These are phyloP conservation scores for Diaperis boleti DNA, from an alignment of 2,888 invertebrate species.

Conservation along the genomic window DNA sequence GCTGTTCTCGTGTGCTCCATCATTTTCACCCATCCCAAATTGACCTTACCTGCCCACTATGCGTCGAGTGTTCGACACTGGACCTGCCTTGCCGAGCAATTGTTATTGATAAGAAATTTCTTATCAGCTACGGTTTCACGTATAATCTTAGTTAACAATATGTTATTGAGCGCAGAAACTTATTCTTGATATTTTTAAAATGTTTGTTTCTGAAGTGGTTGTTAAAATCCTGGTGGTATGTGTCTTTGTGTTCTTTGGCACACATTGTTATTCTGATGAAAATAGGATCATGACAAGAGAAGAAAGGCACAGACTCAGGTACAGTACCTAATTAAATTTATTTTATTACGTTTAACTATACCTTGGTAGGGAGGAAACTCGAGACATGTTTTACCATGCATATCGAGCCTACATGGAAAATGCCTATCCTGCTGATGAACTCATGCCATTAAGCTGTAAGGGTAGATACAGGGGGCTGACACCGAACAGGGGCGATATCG, in stretches of 20 bases:
- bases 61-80: constrained; percentile 17
- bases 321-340: too few species aligned
- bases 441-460: constrained; percentile 96
- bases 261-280: constrained; percentile 40
- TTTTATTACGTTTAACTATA: too few species aligned
- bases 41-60: constrained; percentile 10
- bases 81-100: constrained; percentile 11
- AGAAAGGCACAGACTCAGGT: constrained; percentile 49
- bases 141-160: constrained; percentile 49
- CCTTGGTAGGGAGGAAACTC: constrained; percentile 81
- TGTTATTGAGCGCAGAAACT: constrained; percentile 51
- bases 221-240: constrained; percentile 41
- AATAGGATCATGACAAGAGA: constrained; percentile 46
- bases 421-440: constrained; percentile 98
- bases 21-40: neutral
- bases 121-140: constrained; percentile 33
- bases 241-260: constrained; percentile 31
- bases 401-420: constrained; percentile 96
- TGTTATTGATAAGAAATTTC: constrained; percentile 33
- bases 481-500: constrained; percentile 94
- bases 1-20: constrained; percentile 14
- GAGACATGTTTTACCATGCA: constrained; percentile 97
- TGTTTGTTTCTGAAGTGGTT: constrained; percentile 46
- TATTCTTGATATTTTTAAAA: constrained; percentile 57
- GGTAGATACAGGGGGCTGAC: constrained; percentile 92